Conservation (phyloP, 2,888 invertebrate species). For the Glyphotaelius pellucidus region DNA sequence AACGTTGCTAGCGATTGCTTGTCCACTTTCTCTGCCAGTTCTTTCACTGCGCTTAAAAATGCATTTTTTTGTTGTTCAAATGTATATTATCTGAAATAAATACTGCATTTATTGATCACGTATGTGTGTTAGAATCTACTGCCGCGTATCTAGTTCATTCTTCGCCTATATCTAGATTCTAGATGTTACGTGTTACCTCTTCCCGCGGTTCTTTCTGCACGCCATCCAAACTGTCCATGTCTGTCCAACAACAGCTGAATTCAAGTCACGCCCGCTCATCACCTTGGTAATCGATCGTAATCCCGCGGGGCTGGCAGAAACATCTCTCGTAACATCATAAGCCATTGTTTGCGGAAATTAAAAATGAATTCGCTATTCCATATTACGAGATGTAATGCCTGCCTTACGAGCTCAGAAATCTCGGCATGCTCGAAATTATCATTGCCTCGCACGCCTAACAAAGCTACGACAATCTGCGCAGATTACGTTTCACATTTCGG, state of each 20-base stretch:
- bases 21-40: neutral
- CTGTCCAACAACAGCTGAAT: neutral
- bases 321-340: neutral
- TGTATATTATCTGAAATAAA: neutral
- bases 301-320: neutral
- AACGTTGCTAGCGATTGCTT: neutral
- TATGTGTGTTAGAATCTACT: neutral
- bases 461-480: neutral
- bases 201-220: neutral
- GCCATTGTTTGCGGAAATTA: neutral
- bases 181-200: neutral
- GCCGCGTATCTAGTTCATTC: neutral
- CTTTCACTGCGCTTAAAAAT: neutral
- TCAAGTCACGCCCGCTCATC: neutral
- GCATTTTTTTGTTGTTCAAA: neutral
- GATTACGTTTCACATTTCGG: neutral
- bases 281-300: neutral
- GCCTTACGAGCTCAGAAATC: neutral
- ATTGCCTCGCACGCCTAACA: neutral
- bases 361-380: conserved; percentile 2
- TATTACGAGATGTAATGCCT: neutral
- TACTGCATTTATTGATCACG: neutral
- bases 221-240: neutral
- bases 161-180: neutral
- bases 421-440: neutral